A percentile compares a stretch with the other conserved stretches of the same genome.
Conservation (phyloP, 2,113 vertebrate species). For the Osmerus mordax region DNA sequence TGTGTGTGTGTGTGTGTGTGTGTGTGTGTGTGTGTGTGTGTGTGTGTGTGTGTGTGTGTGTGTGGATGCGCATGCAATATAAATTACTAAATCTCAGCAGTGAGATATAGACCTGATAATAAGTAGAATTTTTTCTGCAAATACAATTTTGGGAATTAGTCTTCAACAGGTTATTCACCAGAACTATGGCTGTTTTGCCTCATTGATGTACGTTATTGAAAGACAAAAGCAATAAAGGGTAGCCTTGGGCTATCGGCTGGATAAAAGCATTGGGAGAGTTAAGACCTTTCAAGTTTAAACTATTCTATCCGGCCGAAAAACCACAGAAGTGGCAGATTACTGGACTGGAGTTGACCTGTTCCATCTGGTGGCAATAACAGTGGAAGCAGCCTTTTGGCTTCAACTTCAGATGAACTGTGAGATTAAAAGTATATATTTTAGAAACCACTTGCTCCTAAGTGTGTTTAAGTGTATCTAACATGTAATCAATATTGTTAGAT, state of each 20-base stretch:
- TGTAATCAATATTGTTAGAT: conserved; percentile 57
- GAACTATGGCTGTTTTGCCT: conserved; percentile 7
- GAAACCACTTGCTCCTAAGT: conserved; percentile 60
- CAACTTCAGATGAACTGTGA: conserved; percentile 53
- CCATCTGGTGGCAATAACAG: conserved; percentile 64
- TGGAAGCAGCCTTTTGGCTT: conserved; percentile 53
- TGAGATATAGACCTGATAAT: too few species aligned
- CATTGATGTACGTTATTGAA: conserved; percentile 26
- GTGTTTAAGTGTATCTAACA: conserved; percentile 61
- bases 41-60: too few species aligned
- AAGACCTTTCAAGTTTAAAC: conserved; percentile 54
- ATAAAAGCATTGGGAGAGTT: conserved; percentile 55
- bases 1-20: too few species aligned
- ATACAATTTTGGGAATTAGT: too few species aligned
- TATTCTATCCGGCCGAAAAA: conserved; percentile 47
- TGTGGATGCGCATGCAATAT: too few species aligned
- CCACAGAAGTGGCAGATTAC: conserved; percentile 54
- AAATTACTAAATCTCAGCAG: too few species aligned
- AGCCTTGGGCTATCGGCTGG: conserved; percentile 34
- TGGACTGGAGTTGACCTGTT: conserved; percentile 53
- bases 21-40: too few species aligned
- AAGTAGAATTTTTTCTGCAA: too few species aligned
- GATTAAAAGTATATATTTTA: conserved; percentile 53
- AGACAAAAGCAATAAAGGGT: conserved; percentile 41
- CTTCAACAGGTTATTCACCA: background rate